Evolutionary conservation across 2,888 invertebrate genomes (phyloP).

Genomic region (Aporophyla lueneburgensis): DNA sequence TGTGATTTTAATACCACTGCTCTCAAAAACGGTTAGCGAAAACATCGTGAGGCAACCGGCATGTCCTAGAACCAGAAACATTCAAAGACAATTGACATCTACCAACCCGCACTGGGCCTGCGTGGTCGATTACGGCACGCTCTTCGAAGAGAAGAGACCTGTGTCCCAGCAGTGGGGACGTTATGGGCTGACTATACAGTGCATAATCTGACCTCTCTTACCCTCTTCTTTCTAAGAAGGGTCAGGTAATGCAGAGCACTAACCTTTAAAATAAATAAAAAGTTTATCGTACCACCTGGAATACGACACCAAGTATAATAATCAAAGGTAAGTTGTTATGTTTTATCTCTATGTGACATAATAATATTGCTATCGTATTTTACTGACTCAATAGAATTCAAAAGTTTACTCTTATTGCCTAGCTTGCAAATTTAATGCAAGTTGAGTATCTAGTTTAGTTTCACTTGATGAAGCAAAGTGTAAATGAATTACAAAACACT

Average conservation of each 20-base stretch:
- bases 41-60: too few relatives aligned
- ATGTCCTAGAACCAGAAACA: too few relatives aligned
- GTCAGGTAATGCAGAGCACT: not conserved
- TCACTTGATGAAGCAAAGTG: not conserved
- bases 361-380: not conserved
- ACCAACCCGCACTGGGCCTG: too few relatives aligned
- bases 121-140: too few relatives aligned
- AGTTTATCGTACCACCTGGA: not conserved
- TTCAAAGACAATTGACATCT: too few relatives aligned
- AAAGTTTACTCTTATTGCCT: not conserved
- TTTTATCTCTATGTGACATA: not conserved
- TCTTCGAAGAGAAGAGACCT: too few relatives aligned
- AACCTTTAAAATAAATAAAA: not conserved
- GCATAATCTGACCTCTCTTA: not conserved
- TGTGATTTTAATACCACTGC: too few relatives aligned
- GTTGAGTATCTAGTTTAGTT: not conserved
- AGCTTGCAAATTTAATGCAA: slow-evolving; percentile 1
- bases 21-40: too few relatives aligned
- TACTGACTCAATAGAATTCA: not conserved
- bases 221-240: not conserved
- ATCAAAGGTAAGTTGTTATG: not conserved
- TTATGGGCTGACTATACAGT: too few relatives aligned
- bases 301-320: slow-evolving; percentile 6
- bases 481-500: not conserved
- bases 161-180: too few relatives aligned